Percentiles rank a stretch among this genome's conserved stretches.
phyloP scores from a whole-genome alignment of 2,113 vertebrate species.

The Etia nguti region DNA sequence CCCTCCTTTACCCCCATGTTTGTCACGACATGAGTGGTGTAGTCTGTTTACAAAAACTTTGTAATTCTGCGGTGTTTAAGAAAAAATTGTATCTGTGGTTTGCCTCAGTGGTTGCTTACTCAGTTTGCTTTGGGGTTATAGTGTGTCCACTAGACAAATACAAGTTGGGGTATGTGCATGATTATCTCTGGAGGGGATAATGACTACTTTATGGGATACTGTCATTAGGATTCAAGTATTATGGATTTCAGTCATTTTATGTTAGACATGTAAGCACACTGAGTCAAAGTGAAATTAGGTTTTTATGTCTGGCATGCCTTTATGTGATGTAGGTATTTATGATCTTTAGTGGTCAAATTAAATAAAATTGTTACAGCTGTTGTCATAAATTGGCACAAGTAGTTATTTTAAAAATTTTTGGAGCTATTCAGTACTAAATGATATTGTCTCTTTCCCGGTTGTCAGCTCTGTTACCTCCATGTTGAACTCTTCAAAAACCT shows the following conservation, averaged over 20 bases:
- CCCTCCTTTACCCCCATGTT: neutral
- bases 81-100: neutral
- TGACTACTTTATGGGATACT: neutral
- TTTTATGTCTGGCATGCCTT: neutral
- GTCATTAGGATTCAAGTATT: neutral
- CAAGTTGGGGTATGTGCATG: neutral
- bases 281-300: neutral
- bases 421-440: neutral
- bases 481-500: constrained; percentile 77
- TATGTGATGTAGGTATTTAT: neutral
- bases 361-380: neutral
- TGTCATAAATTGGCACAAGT: neutral
- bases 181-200: neutral
- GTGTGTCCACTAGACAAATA: neutral
- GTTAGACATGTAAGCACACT: neutral
- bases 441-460: neutral
- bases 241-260: neutral
- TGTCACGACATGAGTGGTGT: neutral
- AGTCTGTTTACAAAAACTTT: neutral
- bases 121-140: neutral
- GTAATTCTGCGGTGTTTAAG: neutral
- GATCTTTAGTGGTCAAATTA: neutral
- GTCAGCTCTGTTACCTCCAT: constrained; percentile 85
- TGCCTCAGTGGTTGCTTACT: neutral
- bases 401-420: neutral